Conservation (phyloP, 2,113 vertebrate species). For the Hipposideros armiger region DNA sequence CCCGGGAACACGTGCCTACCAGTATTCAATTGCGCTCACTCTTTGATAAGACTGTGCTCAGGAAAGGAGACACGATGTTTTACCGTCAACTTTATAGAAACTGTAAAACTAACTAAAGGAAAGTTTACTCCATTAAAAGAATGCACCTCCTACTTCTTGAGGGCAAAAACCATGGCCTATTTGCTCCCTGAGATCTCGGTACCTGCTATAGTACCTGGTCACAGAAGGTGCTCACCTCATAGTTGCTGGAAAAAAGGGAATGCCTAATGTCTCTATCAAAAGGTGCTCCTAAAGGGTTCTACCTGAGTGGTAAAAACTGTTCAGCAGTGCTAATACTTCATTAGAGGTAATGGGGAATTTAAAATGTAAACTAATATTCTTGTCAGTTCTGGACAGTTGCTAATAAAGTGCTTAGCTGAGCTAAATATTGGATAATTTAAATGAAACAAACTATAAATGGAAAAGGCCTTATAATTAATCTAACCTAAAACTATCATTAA, state of each 20-base stretch:
- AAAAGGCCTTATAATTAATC: constrained; percentile 29
- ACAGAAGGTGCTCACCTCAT: not conserved
- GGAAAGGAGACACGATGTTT: not conserved
- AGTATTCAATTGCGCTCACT: not conserved
- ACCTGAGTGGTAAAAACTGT: not conserved
- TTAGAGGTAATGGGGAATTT: constrained; percentile 27
- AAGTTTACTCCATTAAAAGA: constrained; percentile 16
- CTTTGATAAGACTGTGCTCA: not conserved
- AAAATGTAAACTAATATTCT: constrained; percentile 35
- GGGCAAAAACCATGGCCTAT: not conserved
- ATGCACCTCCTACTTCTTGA: not conserved
- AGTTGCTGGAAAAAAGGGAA: not conserved
- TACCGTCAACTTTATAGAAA: not conserved
- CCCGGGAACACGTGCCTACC: not conserved
- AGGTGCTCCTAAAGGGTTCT: not conserved
- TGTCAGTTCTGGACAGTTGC: constrained; percentile 24
- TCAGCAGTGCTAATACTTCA: not conserved
- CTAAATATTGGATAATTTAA: constrained; percentile 24
- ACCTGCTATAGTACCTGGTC: accelerated
- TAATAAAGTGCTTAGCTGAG: constrained; percentile 17
- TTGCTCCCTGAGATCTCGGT: not conserved
- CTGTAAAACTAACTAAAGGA: constrained; percentile 28
- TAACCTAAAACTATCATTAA: not conserved
- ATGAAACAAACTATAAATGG: not conserved
- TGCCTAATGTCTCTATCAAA: not conserved